Evolutionary conservation across 1,140 invertebrate species (phyloP).

Genomic region (Ooceraea biroi): DNA sequence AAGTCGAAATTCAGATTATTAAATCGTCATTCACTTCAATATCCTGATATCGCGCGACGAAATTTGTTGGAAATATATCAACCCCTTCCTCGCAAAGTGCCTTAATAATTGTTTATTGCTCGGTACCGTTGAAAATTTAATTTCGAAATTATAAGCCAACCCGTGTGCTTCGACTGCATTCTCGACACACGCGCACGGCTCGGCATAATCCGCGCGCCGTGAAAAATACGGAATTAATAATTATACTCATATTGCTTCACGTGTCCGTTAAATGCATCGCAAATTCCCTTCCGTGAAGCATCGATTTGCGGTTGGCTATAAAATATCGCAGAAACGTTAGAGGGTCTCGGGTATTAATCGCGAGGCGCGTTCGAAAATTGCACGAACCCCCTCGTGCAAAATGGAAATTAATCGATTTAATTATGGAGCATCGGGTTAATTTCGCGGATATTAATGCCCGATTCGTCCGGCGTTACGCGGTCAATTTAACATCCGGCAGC

Average conservation of each 20-base stretch:
- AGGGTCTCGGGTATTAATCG: slow-evolving; percentile 47
- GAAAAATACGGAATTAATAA: slow-evolving; percentile 57
- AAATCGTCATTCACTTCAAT: background rate
- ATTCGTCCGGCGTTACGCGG: slow-evolving; percentile 52
- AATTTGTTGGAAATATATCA: background rate
- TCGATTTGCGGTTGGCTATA: slow-evolving; percentile 54
- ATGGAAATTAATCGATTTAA: slow-evolving; percentile 64
- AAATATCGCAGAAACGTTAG: slow-evolving; percentile 53
- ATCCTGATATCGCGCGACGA: background rate
- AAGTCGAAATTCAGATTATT: background rate
- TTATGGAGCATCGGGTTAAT: slow-evolving; percentile 56
- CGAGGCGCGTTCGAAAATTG: slow-evolving; percentile 45
- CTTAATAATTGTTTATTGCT: slow-evolving; percentile 6
- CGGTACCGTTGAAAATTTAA: slow-evolving; percentile 18
- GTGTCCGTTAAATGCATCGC: slow-evolving; percentile 53
- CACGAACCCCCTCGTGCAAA: slow-evolving; percentile 34
- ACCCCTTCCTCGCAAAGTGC: background rate
- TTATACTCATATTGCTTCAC: slow-evolving; percentile 17
- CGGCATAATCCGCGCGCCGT: slow-evolving; percentile 13
- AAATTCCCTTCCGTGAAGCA: slow-evolving; percentile 12
- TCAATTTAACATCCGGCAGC: slow-evolving; percentile 50
- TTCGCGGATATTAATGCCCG: slow-evolving; percentile 56
- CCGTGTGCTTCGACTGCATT: background rate
- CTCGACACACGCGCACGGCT: background rate
- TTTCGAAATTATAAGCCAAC: slow-evolving; percentile 16